Base-by-base conservation (phyloP, 1,140 invertebrate genomes). In the Prorops nasuta region DNA sequence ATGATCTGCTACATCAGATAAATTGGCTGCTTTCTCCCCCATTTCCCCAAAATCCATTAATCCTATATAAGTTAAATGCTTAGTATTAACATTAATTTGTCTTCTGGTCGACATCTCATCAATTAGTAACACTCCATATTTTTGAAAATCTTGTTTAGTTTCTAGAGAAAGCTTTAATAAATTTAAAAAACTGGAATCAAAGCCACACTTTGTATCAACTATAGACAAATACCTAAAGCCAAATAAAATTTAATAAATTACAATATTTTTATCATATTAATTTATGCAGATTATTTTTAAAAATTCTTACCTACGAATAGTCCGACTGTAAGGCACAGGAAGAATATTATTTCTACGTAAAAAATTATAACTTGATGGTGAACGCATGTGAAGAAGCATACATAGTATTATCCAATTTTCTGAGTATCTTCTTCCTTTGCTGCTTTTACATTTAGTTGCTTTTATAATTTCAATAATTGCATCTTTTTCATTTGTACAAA, bases 391-490 rank as follows among this genome's bases (percentile, higher is more conserved):
- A 21, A 59, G 7, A 3, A 59, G 32, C 32, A 60, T 37, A 19
- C 58, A 56, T n/a, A 46, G 12, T 12, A 53, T 31, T 7, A 54
- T 24, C 50, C 57, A 60, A 10, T 56, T 38, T 15, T 60, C 44
- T 2, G 47, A 45, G 41, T 60, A 60, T 24, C 51, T 40, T 9
- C 49, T 9, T 20, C 45, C 51, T 35, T 35, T 54, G 16, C 45
- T 8, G 32, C 18, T 44, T 48, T 58, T 54, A 16, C 16, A 19
- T 28, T 54, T 35, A 1, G 50, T 22, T 2, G 49, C 49, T 7
- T 51, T 44, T 24, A 51, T 16, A 24, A 56, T 56, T 20, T 56
- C 28, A 12, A 31, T 17, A 1, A 56, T 14, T 0, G 38, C 39
- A 16, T 34, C 14, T 14, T 34, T 9, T 46, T 42, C n/a, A 39